Percentiles rank a stretch among this genome's conserved stretches.
phyloP scores from a whole-genome alignment of 2,888 invertebrate species.

The Disparrhopalites patrizii region DNA sequence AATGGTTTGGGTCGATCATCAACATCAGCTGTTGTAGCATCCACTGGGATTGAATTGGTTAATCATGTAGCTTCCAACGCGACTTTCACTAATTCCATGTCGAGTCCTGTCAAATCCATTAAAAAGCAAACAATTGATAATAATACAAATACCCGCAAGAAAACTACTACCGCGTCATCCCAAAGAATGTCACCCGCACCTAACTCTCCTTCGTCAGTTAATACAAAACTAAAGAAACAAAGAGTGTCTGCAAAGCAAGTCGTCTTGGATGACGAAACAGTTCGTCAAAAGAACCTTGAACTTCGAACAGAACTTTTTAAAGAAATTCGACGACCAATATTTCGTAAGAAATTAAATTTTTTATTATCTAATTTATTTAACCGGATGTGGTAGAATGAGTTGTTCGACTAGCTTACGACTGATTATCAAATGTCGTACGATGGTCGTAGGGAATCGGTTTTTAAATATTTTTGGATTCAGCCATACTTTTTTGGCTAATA shows the following conservation, averaged over 20 bases:
- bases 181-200: neutral
- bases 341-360: constrained; percentile 37
- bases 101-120: neutral
- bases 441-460: too few species aligned
- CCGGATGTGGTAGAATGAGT: too few species aligned
- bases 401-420: too few species aligned
- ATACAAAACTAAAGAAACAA: constrained; percentile 1
- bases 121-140: neutral
- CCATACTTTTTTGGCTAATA: too few species aligned
- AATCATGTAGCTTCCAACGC: neutral
- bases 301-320: constrained; percentile 42
- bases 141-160: neutral
- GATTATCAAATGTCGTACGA: too few species aligned
- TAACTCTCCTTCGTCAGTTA: neutral
- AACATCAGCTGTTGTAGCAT: too few species aligned
- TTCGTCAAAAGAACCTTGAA: constrained; percentile 41
- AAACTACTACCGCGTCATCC: neutral
- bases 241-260: constrained; percentile 8
- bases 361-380: too few species aligned
- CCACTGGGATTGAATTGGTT: too few species aligned
- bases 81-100: neutral
- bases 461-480: too few species aligned
- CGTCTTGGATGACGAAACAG: constrained; percentile 41
- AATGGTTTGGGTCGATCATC: neutral
- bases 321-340: constrained; percentile 47